Base-by-base conservation (phyloP, 1,140 invertebrate species). In the Drosophila orena region DNA sequence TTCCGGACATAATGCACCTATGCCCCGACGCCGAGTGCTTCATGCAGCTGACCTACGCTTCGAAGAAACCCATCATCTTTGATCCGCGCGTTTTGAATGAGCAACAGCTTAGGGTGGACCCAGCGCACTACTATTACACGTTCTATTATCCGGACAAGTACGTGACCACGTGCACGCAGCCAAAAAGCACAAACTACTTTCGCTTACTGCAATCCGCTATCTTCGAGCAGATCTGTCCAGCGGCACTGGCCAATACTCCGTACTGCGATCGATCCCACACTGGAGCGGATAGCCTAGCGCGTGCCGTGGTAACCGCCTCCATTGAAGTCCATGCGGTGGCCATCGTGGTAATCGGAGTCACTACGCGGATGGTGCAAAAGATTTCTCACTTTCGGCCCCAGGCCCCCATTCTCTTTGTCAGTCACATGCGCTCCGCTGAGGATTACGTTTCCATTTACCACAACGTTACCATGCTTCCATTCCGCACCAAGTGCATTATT, bases 101-200 rank as follows among this genome's bases (percentile, higher is more conserved):
- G 49, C 68, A 85, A 22, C 58, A 53, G 8, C 35, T 89, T 6
- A 66, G 81, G 3, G 52, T 92, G 8, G 81, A 84, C 64, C 81
- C 90, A 11, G 42, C 44, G 0, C 75, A 91, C 37, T 91, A 81
- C 17, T 68, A 57, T n/a, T 61, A 90, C 24, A 46, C 77, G 20
- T 91, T 91, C 44, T 90, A 77, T 46, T 91, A 86, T 56, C 90
- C 91, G 15, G 91, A 92, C 49, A 92, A 92, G 40, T 92, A 70
- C 49, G 6, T 92, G 49, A 46, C 88, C 0, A 69, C 44, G 3
- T 65, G 68, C 5, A 38, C 69, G 1, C 35, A 54, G 0, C 20
- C 44, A 1, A 34, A 43, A 2, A 2, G 53, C 0, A 12, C 35
- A 2, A 65, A 57, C 17, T 77, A 81, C 40, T 91, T 92, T 34